Base-by-base conservation (phyloP, 1,140 invertebrate species). In the Trypoxylus dichotomus region DNA sequence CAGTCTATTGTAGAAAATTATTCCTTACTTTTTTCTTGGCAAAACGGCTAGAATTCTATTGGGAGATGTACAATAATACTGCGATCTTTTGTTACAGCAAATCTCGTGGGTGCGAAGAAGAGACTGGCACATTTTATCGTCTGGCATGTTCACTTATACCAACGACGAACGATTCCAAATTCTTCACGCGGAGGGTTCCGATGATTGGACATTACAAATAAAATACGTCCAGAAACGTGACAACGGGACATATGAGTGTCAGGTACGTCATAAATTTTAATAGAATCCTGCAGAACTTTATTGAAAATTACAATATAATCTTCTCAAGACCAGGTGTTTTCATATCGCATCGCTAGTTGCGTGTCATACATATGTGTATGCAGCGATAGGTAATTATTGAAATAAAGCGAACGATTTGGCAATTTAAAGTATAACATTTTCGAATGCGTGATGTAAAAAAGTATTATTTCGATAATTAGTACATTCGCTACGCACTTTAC, bases 221-320 rank as follows among this genome's bases (percentile, higher is more conserved):
- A 96, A 96, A 88, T 97, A 95, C 87, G 95, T 97, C 77, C 93
- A 96, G 86, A 93, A 93, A 82, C 90, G 93, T 82, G 96, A 98
- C 89, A 95, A 96, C 83, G 97, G 97, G 80, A 95, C 95, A 63
- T 98, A 98, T 87, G 96, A 97, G 85, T 98, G 97, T 88, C 96
- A 98, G 92, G 95, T 97, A 89, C 21, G 74, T 41, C 60, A 68
- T 68, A 68, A 68, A 68, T 68, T 68, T 68, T 29, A 68, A 29
- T 68, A 29, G 60, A 15, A 27, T 13, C 24, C 19, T 27, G 27
- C 6, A 24, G 11, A 7, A 3, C 21, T 29, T 24, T 13, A 68
- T 68, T 68, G 60, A 68, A 68, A 24, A 37, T 37, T 29, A 68
- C 60, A n/a, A n/a, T n/a, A n/a, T 68, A 27, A 68, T 29, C 60